Evolutionary conservation across 2,888 invertebrate species (phyloP), one percentile per base, ranked within the genome.

Genomic region (Tiliacea aurago): DNA sequence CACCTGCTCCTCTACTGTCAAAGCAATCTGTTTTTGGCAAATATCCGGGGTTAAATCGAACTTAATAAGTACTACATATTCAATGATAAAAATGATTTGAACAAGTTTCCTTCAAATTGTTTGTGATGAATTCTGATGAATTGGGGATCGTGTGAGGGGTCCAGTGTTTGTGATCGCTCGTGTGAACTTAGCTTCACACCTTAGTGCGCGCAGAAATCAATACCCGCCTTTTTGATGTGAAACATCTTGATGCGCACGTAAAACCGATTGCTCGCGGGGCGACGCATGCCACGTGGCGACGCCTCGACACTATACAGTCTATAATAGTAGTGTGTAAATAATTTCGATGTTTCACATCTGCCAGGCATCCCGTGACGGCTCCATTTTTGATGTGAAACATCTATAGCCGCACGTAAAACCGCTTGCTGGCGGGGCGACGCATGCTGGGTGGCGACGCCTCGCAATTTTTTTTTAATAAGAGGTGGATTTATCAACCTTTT

Each of bases 151-250:
- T 66, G 77, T 53, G 1, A 59, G 62, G 53, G 71, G 49, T 43
- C 47, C 28, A 76, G 73, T 73, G 73, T 18, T 76, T 65, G 74
- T 74, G 77, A 76, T 76, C 37, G 51, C 45, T 59, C n/a, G 23
- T 65, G 58, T 43, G 33, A 20, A 58, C 33, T 45, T 20, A 47
- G 37, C 45, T 56, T 37, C 43, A 43, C 49, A 73, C 15, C 9
- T 47, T n/a, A n/a, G 49, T 53, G n/a, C 28, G 77, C 66, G 66
- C 66, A 76, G 51, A 53, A 76, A 66, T 76, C 74, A 56, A 66
- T 76, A 76, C 18, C n/a, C 58, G n/a, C n/a, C 20, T 18, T 65
- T 73, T 51, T 2, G 61, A 53, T 47, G n/a, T n/a, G n/a, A n/a
- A n/a, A n/a, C n/a, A n/a, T n/a, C n/a, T n/a, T n/a, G n/a, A n/a